Evolutionary conservation across 2,888 invertebrate genomes (phyloP).

Genomic region (Lasioglossum vierecki): DNA sequence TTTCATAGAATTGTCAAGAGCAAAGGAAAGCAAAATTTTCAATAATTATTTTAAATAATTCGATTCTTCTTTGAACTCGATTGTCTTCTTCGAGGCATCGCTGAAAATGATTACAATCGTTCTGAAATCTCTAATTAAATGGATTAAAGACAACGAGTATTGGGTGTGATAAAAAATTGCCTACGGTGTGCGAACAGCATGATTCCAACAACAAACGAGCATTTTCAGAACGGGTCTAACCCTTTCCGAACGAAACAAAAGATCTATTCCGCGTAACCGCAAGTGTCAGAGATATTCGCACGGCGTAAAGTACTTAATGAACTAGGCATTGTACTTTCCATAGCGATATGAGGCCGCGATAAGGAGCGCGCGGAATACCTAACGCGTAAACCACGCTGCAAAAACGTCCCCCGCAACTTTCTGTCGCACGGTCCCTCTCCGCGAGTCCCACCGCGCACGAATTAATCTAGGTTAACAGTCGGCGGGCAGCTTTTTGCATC

Average conservation of each 20-base stretch:
- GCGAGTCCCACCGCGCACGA: neutral
- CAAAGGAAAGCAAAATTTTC: neutral
- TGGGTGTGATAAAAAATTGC: neutral
- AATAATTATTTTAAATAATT: no score
- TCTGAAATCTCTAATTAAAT: neutral
- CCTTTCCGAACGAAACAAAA: neutral
- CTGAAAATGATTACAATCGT: no score
- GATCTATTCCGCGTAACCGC: neutral
- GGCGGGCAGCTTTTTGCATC: constrained; percentile 21
- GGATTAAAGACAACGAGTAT: neutral
- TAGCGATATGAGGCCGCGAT: neutral
- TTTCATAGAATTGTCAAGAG: neutral
- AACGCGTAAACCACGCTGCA: neutral
- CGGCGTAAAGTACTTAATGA: neutral
- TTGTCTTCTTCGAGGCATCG: no score
- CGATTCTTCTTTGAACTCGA: no score
- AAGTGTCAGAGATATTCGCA: neutral
- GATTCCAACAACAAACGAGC: neutral
- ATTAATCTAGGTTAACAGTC: constrained; percentile 21
- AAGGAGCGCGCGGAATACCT: neutral
- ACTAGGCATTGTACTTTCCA: neutral
- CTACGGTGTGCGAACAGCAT: neutral
- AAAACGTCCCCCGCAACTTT: neutral
- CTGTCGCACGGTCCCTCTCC: neutral
- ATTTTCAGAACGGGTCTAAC: neutral